Conservation (phyloP, 23 tunicate species). For the Styela plicata region DNA sequence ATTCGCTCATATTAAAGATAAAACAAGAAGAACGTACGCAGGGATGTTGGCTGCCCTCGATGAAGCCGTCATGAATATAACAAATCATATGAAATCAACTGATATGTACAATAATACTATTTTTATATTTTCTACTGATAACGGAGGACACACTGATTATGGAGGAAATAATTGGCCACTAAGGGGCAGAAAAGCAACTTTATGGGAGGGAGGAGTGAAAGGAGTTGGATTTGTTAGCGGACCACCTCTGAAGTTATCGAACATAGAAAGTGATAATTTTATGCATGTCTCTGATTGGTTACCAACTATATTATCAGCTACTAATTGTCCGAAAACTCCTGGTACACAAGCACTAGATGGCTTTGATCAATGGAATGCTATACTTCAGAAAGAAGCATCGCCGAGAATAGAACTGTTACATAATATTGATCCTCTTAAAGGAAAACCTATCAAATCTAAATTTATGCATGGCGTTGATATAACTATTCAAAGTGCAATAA, state of each 20-base stretch:
- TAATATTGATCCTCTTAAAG: constrained; percentile 57
- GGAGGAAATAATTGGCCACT: constrained; percentile 94
- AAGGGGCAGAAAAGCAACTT: constrained; percentile 70
- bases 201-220: constrained; percentile 92
- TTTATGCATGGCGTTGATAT: constrained; percentile 43
- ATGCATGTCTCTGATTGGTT: constrained; percentile 94
- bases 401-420: constrained; percentile 47
- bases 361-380: constrained; percentile 74
- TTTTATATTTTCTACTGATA: constrained; percentile 76
- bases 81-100: constrained; percentile 49
- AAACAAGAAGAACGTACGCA: constrained; percentile 61
- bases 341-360: constrained; percentile 82
- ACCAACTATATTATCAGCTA: constrained; percentile 72
- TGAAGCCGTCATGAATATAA: constrained; percentile 83
- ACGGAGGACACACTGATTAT: constrained; percentile 78
- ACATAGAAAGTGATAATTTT: constrained; percentile 36
- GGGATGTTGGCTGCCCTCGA: constrained; percentile 92
- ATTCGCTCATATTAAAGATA: constrained; percentile 54
- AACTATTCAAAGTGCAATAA: constrained; percentile 52
- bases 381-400: constrained; percentile 26
- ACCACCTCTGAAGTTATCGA: constrained; percentile 31
- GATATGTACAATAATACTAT: constrained; percentile 67
- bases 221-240: constrained; percentile 91
- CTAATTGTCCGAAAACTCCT: constrained; percentile 46
- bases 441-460: constrained; percentile 11